These are phyloP conservation scores for Microhierax caerulescens DNA, from an alignment of 2,797 vertebrate genomes.

Conservation along the genomic window DNA sequence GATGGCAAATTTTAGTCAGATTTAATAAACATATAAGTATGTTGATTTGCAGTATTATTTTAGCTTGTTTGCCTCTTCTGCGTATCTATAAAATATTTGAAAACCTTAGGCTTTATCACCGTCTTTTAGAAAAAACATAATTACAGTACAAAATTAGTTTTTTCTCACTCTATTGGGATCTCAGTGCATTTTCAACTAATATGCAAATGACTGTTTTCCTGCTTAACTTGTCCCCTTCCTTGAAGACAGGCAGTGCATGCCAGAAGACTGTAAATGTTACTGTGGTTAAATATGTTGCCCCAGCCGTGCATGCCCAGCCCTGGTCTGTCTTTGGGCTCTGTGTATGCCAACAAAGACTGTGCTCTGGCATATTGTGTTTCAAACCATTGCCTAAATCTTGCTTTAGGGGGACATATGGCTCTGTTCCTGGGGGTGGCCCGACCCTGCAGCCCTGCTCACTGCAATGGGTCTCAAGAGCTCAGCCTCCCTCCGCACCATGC, in stretches of 20 bases:
- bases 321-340: not conserved
- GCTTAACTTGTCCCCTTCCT: not conserved
- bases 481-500: fast-evolving
- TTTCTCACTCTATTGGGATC: not conserved
- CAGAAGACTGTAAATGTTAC: not conserved
- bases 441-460: not conserved
- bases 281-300: fast-evolving
- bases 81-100: not conserved
- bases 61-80: slow-evolving; percentile 12
- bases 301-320: not conserved
- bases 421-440: not conserved
- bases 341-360: not conserved
- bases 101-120: not conserved
- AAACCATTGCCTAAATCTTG: not conserved
- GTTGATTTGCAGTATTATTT: slow-evolving; percentile 47
- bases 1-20: slow-evolving; percentile 31
- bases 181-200: not conserved
- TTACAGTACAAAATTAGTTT: not conserved
- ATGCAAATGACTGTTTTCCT: not conserved
- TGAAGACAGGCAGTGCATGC: not conserved
- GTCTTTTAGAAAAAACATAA: not conserved
- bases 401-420: not conserved
- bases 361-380: not conserved
- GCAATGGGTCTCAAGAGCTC: not conserved
- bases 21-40: slow-evolving; percentile 45